Percentiles rank a stretch among this genome's conserved stretches.
phyloP scores from a whole-genome alignment of 2,113 vertebrate species.

The Sander vitreus region DNA sequence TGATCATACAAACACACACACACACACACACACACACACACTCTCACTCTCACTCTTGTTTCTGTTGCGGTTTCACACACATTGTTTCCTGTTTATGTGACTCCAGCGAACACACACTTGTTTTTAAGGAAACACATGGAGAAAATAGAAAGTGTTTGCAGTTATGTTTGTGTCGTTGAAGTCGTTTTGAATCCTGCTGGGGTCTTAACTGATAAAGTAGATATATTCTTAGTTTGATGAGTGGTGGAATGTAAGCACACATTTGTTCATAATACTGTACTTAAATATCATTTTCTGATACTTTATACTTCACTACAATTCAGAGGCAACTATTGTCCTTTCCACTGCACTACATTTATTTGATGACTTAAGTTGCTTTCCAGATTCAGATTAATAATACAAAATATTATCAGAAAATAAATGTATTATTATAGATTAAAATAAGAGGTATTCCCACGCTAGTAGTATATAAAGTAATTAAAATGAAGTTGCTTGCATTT shows the following conservation, averaged over 20 bases:
- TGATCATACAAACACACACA: background rate
- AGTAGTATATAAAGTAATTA: no score
- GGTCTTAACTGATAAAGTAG: background rate
- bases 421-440: no score
- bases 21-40: background rate
- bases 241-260: no score
- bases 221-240: background rate
- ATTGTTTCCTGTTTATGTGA: slow-evolving; percentile 44
- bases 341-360: no score
- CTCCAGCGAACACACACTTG: slow-evolving; percentile 10
- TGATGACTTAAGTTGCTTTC: no score
- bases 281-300: background rate
- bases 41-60: background rate
- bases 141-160: background rate
- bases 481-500: no score
- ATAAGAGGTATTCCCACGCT: no score
- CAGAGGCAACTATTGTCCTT: no score
- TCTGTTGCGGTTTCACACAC: slow-evolving; percentile 18
- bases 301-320: no score
- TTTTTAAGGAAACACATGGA: slow-evolving; percentile 13
- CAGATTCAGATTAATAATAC: no score
- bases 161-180: background rate
- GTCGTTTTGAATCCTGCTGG: background rate
- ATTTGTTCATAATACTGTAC: background rate
- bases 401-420: no score